Percentiles rank a stretch among this genome's conserved stretches.
These are phyloP conservation scores for Argyresthia albistria DNA, from an alignment of 2,888 invertebrate genomes.

Conservation along the genomic window DNA sequence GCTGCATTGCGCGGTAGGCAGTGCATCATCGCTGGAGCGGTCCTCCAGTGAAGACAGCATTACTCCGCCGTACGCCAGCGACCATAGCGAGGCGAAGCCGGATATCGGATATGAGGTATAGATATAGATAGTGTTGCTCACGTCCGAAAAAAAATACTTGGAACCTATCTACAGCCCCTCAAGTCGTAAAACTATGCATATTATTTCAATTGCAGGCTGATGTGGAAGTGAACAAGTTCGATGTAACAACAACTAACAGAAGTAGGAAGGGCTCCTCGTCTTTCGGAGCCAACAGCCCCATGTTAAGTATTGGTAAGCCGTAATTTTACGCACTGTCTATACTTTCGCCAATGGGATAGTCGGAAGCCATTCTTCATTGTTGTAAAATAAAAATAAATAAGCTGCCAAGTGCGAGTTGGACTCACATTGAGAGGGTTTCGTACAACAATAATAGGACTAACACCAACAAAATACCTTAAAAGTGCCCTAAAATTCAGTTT, in stretches of 20 bases:
- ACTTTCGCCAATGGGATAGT: too few species aligned
- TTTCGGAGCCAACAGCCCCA: constrained; percentile 18
- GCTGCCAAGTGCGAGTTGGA: too few species aligned
- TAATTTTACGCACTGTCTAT: too few species aligned
- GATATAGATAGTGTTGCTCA: too few species aligned
- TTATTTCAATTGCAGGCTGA: constrained; percentile 59
- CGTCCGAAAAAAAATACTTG: too few species aligned
- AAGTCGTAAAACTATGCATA: neutral
- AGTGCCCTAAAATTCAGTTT: too few species aligned
- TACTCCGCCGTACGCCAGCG: constrained; percentile 46
- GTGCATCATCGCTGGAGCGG: constrained; percentile 32
- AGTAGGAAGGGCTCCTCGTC: constrained; percentile 24
- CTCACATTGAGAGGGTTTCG: too few species aligned
- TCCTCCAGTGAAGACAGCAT: constrained; percentile 54
- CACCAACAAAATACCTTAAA: too few species aligned
- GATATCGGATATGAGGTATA: constrained; percentile 75
- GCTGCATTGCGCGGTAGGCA: constrained; percentile 41
- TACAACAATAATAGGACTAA: too few species aligned
- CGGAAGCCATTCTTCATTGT: too few species aligned
- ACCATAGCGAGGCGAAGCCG: constrained; percentile 61
- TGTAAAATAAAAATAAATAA: too few species aligned
- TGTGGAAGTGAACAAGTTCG: constrained; percentile 63
- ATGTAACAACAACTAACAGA: constrained; percentile 24
- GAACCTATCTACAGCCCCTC: neutral
- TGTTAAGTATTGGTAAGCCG: constrained; percentile 21